phyloP scores from a whole-genome alignment of 2,888 invertebrate genomes.

The Mamestra brassicae region DNA sequence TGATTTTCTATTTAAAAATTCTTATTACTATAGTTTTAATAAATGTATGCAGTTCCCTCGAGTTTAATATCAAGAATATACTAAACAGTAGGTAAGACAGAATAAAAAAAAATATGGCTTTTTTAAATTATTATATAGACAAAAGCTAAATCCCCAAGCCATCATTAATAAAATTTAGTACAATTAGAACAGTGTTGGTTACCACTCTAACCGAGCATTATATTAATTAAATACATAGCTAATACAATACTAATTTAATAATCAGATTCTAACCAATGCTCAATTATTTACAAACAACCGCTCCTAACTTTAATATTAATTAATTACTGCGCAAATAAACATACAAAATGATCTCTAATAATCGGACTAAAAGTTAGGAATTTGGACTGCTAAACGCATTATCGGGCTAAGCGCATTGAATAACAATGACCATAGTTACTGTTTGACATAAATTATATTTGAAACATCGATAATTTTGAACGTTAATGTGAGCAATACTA shows the following conservation, averaged over 20 bases:
- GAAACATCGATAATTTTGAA: constrained; percentile 60
- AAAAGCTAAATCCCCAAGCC: neutral
- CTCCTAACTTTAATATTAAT: constrained; percentile 29
- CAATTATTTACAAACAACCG: constrained; percentile 26
- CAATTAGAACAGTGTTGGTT: constrained; percentile 11
- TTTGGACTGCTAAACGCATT: constrained; percentile 54
- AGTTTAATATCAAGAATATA: too few species aligned
- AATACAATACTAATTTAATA: constrained; percentile 31
- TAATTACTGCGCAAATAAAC: constrained; percentile 39
- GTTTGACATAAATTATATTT: constrained; percentile 60
- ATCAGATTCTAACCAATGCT: constrained; percentile 11
- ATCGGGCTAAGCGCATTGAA: constrained; percentile 56
- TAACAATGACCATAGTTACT: constrained; percentile 44
- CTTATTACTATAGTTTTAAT: neutral
- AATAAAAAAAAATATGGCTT: too few species aligned
- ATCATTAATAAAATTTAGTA: neutral
- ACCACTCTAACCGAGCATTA: neutral
- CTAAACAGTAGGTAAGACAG: too few species aligned
- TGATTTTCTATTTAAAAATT: neutral
- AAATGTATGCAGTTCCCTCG: too few species aligned
- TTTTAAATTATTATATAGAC: too few species aligned
- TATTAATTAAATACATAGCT: constrained; percentile 1
- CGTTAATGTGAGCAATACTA: constrained; percentile 42
- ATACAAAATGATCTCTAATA: constrained; percentile 35
- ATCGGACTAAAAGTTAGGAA: constrained; percentile 44